Percentiles rank a stretch among this genome's conserved stretches.
phyloP scores from a whole-genome alignment of 2,888 invertebrate genomes.

The Reticulitermes lucifugus region DNA sequence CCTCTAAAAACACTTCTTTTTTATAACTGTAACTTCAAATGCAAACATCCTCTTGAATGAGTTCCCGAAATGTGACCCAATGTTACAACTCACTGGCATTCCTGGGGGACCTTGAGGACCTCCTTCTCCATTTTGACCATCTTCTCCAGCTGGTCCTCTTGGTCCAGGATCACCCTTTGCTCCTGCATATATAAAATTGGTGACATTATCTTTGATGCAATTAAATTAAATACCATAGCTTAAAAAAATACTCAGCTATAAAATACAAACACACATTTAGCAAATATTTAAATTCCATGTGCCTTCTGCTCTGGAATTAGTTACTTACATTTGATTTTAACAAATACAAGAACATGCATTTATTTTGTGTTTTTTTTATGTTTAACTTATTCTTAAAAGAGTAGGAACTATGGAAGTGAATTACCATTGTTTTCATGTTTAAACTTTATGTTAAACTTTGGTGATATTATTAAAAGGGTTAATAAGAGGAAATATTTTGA shows the following conservation, averaged over 20 bases:
- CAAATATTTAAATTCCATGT: background rate
- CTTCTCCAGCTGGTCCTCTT: constrained; percentile 78
- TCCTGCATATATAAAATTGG: constrained; percentile 66
- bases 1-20: no score
- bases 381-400: background rate
- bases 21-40: no score
- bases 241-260: no score
- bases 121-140: constrained; percentile 81
- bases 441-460: background rate
- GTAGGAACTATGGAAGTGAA: constrained; percentile 43
- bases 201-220: background rate
- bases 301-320: background rate
- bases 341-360: constrained; percentile 1
- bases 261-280: background rate
- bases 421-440: constrained; percentile 6
- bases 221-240: background rate
- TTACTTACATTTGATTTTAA: background rate
- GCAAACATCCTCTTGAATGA: no score
- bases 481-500: constrained; percentile 11
- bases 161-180: constrained; percentile 80
- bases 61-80: no score
- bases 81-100: constrained; percentile 72
- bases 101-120: constrained; percentile 92
- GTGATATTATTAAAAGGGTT: background rate
- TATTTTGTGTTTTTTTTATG: constrained; percentile 17